Percentiles rank a stretch among this genome's conserved stretches.
These are phyloP conservation scores for Rhinopithecus roxellana DNA, from an alignment of 2,113 vertebrate species.

Conservation along the genomic window DNA sequence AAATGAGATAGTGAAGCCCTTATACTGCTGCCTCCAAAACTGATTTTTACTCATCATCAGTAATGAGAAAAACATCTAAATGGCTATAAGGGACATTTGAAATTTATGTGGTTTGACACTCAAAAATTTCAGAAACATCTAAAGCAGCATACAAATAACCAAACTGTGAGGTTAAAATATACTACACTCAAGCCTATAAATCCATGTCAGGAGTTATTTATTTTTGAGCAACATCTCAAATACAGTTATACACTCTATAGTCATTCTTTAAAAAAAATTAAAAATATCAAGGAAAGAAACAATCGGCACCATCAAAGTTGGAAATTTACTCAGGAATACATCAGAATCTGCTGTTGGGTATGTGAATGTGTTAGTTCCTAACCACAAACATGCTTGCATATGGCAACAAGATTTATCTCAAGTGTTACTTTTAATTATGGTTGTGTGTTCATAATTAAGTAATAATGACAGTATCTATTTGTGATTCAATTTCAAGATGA, in stretches of 20 bases:
- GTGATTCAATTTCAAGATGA: neutral
- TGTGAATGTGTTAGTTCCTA: neutral
- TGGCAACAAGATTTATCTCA: neutral
- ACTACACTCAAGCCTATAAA: conserved; percentile 52
- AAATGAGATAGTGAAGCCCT: conserved; percentile 76
- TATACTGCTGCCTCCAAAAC: conserved; percentile 70
- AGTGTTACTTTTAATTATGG: neutral
- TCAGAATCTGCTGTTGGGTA: neutral
- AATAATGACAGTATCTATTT: neutral
- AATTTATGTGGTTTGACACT: conserved; percentile 75
- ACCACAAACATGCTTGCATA: neutral
- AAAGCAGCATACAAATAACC: conserved; percentile 69
- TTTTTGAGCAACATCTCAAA: conserved; percentile 60
- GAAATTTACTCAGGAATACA: neutral
- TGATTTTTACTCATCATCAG: conserved; percentile 72
- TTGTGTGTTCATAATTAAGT: neutral
- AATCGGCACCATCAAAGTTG: neutral
- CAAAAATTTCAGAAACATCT: conserved; percentile 65
- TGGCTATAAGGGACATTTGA: conserved; percentile 76
- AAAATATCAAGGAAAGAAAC: neutral
- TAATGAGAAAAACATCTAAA: conserved; percentile 79
- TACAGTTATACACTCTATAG: neutral
- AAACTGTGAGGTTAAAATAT: conserved; percentile 56
- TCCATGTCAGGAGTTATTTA: conserved; percentile 60
- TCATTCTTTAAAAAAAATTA: conserved; percentile 50